Evolutionary conservation across 1,140 invertebrate species (phyloP).

Genomic region (Acromyrmex echinatior): DNA sequence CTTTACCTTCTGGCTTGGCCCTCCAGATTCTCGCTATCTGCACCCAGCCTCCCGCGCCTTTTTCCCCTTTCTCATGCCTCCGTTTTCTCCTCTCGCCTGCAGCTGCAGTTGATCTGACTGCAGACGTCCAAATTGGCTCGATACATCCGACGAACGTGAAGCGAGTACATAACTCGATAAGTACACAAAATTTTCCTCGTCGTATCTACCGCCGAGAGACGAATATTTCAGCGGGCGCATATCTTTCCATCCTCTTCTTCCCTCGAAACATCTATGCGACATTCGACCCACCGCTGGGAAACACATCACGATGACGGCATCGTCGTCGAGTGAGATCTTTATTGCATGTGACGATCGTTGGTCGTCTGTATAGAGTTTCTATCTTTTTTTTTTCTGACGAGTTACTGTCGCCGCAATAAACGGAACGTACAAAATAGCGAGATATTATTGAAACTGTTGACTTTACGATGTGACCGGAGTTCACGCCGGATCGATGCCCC

Average conservation of each 20-base stretch:
- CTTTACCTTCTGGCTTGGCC: conserved; percentile 48
- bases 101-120: conserved; percentile 69
- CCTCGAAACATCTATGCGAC: conserved; percentile 42
- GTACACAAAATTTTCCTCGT: conserved; percentile 77
- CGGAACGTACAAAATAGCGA: neutral
- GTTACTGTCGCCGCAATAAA: conserved; percentile 29
- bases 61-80: neutral
- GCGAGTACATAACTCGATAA: conserved; percentile 78
- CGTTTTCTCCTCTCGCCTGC: neutral
- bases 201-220: conserved; percentile 59
- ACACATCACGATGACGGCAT: neutral
- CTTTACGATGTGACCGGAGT: conserved; percentile 24
- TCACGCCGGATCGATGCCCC: neutral
- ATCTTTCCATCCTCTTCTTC: neutral
- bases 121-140: conserved; percentile 76
- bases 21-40: conserved; percentile 32
- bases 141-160: conserved; percentile 76
- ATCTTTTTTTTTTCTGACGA: neutral
- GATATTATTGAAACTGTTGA: conserved; percentile 28
- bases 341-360: conserved; percentile 9
- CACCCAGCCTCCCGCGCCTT: neutral
- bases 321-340: conserved; percentile 24
- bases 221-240: conserved; percentile 41
- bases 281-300: neutral
- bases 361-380: neutral